Percentiles rank a stretch among this genome's conserved stretches.
Evolutionary conservation across 2,797 vertebrate genomes (phyloP).

Genomic region (Tapirus indicus): DNA sequence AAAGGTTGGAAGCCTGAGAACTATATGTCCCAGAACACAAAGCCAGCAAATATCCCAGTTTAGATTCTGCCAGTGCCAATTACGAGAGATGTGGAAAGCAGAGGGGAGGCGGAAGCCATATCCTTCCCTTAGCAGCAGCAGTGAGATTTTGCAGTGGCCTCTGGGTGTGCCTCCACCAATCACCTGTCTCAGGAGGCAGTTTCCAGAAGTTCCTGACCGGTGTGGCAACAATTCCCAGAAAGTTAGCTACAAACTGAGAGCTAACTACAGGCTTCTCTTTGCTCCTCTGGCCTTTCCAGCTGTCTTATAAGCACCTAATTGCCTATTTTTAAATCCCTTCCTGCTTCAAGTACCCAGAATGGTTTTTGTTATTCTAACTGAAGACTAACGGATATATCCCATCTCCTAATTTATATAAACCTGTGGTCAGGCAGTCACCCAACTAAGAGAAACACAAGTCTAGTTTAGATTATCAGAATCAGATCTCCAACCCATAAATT

Average conservation of each 20-base stretch:
- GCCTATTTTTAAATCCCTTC: slow-evolving; percentile 40
- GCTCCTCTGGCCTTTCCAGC: background rate
- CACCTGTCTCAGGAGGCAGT: background rate
- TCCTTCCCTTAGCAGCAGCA: background rate
- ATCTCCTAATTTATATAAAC: slow-evolving; percentile 13
- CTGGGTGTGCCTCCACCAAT: background rate
- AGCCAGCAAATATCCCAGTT: background rate
- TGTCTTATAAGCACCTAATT: background rate
- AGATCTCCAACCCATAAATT: background rate
- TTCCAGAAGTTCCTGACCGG: background rate
- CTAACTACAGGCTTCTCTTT: background rate
- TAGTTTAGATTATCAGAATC: background rate
- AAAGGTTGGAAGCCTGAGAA: background rate
- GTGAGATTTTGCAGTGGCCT: background rate
- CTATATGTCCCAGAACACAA: background rate
- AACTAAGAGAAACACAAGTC: background rate
- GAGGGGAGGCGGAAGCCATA: background rate
- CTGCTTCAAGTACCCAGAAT: background rate
- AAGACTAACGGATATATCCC: background rate
- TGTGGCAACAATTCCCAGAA: background rate
- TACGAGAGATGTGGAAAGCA: background rate
- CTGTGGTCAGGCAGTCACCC: background rate
- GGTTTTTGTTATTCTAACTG: background rate
- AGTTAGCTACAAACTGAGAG: background rate
- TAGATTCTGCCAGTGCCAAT: background rate